phyloP scores from a whole-genome alignment of 2,888 invertebrate species.

The Cryptocheilus praepositus region DNA sequence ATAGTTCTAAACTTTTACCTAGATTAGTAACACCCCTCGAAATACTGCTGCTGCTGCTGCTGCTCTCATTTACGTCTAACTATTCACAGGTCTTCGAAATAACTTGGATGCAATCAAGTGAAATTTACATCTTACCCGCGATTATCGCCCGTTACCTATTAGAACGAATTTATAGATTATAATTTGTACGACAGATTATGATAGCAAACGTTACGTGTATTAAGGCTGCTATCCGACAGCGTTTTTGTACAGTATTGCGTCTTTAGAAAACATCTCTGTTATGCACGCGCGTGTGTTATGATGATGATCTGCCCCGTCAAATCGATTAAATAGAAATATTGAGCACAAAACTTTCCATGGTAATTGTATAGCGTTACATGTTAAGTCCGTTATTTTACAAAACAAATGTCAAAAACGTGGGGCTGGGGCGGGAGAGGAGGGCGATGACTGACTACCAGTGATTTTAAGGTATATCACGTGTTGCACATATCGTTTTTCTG shows the following conservation, averaged over 20 bases:
- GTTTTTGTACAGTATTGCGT: conserved; percentile 36
- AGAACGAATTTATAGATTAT: conserved; percentile 33
- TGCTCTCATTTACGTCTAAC: conserved; percentile 39
- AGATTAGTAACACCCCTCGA: too few species aligned
- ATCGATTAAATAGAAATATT: conserved; percentile 49
- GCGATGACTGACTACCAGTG: conserved; percentile 54
- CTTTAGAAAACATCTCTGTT: conserved; percentile 43
- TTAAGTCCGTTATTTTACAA: conserved; percentile 56
- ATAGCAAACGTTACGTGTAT: conserved; percentile 25
- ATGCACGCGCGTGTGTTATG: conserved; percentile 39
- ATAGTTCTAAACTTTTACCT: conserved; percentile 14
- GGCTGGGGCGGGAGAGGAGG: conserved; percentile 38
- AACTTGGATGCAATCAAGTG: too few species aligned
- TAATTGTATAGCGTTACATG: conserved; percentile 41
- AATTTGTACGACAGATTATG: conserved; percentile 28
- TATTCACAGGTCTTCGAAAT: conserved; percentile 21
- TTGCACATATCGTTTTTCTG: conserved; percentile 38
- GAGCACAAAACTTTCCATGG: conserved; percentile 55
- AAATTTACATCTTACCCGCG: too few species aligned
- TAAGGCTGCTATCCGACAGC: conserved; percentile 38
- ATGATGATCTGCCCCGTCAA: conserved; percentile 20
- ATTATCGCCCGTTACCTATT: conserved; percentile 7
- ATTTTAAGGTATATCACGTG: conserved; percentile 50
- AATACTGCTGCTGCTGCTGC: too few species aligned
- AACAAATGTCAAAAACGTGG: conserved; percentile 53